Conservation (phyloP, 2,888 invertebrate genomes). For the Junonia oenone region DNA sequence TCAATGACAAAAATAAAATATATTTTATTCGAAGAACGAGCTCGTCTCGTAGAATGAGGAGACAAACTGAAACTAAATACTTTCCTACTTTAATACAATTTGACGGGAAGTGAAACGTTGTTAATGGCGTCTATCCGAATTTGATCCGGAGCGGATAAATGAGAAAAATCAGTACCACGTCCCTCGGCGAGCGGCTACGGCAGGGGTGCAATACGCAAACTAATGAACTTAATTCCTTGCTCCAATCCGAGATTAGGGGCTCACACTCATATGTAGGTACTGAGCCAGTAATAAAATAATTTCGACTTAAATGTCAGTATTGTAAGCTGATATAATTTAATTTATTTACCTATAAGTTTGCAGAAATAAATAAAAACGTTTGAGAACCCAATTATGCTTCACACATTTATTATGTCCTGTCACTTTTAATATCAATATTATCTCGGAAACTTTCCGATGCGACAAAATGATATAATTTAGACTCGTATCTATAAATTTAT, state of each 20-base stretch:
- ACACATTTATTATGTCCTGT: background rate
- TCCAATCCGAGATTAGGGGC: conserved; percentile 20
- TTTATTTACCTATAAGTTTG: too few species aligned
- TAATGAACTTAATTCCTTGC: conserved; percentile 29
- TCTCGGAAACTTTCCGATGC: background rate
- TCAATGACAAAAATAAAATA: background rate
- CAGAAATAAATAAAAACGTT: too few species aligned
- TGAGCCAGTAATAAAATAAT: background rate
- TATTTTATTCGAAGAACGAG: background rate
- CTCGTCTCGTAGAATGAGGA: background rate
- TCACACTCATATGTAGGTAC: conserved; percentile 2
- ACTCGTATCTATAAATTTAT: background rate
- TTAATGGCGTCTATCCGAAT: conserved; percentile 30
- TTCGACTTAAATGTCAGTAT: background rate
- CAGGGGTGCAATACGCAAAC: conserved; percentile 26
- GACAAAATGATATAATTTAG: background rate
- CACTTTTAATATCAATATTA: background rate
- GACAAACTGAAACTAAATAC: conserved; percentile 7
- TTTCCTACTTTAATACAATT: conserved; percentile 24
- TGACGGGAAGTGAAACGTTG: conserved; percentile 25
- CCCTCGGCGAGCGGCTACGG: conserved; percentile 22
- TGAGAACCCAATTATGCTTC: background rate
- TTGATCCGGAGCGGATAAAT: conserved; percentile 29
- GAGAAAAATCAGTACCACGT: conserved; percentile 31
- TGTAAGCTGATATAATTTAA: background rate